Evolutionary conservation across 2,113 vertebrate genomes (phyloP).

Genomic region (Edolisoma coerulescens): DNA sequence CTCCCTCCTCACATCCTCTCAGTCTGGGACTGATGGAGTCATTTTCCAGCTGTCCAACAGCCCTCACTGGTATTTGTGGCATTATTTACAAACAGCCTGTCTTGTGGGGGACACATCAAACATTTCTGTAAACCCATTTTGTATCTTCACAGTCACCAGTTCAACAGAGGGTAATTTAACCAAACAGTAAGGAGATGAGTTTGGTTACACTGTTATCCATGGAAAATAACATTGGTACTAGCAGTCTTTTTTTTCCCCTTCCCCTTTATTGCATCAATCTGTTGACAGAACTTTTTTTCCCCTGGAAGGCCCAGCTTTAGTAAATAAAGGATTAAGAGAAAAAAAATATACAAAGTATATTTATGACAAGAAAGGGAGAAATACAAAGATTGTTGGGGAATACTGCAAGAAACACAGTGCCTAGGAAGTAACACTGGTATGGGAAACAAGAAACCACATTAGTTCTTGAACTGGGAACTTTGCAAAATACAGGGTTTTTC

Average conservation of each 20-base stretch:
- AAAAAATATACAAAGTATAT: not conserved
- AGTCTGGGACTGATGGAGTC: not conserved
- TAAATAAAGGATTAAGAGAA: not conserved
- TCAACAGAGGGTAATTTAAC: not conserved
- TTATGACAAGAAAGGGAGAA: not conserved
- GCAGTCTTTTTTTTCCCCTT: fast-evolving
- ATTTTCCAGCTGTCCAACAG: not conserved
- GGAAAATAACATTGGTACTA: not conserved
- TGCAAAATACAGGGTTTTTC: not conserved
- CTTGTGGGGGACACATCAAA: not conserved
- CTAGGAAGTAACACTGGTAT: not conserved
- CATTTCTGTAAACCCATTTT: not conserved
- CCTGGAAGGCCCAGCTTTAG: not conserved
- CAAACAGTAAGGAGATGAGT: not conserved
- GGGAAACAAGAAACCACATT: not conserved
- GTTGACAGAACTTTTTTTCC: not conserved
- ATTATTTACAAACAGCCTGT: not conserved
- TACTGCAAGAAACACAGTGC: not conserved
- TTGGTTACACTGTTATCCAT: not conserved
- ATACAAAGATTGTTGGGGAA: not conserved
- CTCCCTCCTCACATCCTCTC: not conserved
- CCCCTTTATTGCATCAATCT: not conserved
- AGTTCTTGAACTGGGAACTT: not conserved
- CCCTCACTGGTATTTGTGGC: fast-evolving
- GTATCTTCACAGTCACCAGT: not conserved